Evolutionary conservation across 2,113 vertebrate genomes (phyloP).

Genomic region (Aythya baeri): DNA sequence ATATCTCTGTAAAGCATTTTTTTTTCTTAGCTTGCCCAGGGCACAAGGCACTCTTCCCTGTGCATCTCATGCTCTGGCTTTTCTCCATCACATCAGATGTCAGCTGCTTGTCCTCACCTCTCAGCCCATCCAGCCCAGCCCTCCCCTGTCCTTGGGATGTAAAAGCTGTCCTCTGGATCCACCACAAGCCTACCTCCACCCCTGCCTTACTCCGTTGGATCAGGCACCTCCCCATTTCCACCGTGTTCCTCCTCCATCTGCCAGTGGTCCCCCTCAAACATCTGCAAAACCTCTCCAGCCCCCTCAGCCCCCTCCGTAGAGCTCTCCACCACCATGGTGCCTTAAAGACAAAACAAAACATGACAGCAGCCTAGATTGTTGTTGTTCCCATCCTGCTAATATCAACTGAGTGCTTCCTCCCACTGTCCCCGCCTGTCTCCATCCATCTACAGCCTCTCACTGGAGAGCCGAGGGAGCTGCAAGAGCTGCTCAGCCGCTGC

Average conservation of each 20-base stretch:
- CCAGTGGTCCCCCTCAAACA: background rate
- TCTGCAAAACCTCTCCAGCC: constrained; percentile 50
- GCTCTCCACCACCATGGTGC: constrained; percentile 39
- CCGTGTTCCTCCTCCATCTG: background rate
- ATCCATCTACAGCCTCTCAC: background rate
- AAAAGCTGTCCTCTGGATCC: background rate
- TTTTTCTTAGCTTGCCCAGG: too few species aligned
- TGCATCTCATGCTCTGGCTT: background rate
- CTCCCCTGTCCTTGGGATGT: background rate
- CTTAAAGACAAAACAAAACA: constrained; percentile 57
- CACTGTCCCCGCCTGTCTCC: background rate
- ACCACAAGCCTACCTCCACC: background rate
- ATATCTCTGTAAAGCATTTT: background rate
- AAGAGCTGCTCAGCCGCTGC: background rate
- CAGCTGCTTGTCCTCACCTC: background rate
- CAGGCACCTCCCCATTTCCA: background rate
- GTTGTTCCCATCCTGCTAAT: constrained; percentile 41
- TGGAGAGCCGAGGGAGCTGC: background rate
- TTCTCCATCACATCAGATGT: background rate
- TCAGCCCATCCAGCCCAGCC: accelerated
- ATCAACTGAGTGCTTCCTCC: constrained; percentile 46
- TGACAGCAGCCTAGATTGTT: constrained; percentile 47
- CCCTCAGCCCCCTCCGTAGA: constrained; percentile 3
- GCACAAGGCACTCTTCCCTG: too few species aligned
- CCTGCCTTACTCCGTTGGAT: accelerated